A percentile compares a stretch with the other conserved stretches of the same genome.
Conservation (phyloP, 64 coral and sea anemone genomes). For the Hydrozoanthus tunicans region DNA sequence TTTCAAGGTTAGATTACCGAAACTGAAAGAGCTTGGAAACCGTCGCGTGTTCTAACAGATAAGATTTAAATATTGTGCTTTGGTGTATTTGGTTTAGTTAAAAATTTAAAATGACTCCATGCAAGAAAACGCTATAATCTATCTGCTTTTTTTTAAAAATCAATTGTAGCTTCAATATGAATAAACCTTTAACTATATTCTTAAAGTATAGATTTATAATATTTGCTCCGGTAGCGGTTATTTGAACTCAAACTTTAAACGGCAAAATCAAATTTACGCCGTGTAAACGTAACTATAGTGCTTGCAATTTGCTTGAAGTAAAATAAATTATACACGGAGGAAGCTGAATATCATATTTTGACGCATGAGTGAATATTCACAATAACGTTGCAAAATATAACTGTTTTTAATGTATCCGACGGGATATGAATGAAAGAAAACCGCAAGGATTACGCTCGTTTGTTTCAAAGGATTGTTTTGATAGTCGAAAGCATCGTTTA, state of each 20-base stretch:
- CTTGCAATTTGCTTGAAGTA: not conserved
- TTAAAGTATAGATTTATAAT: conserved; percentile 11
- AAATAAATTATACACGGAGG: not conserved
- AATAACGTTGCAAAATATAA: not conserved
- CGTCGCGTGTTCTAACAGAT: conserved; percentile 16
- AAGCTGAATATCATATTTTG: not conserved
- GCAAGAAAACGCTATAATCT: not conserved
- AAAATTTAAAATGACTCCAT: conserved; percentile 5
- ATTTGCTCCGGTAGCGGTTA: not conserved
- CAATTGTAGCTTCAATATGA: not conserved
- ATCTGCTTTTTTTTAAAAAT: not conserved
- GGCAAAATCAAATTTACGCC: conserved; percentile 19
- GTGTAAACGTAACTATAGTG: conserved; percentile 22
- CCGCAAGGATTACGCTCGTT: conserved; percentile 23
- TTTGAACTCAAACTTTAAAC: conserved; percentile 4
- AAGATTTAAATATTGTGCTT: conserved; percentile 43
- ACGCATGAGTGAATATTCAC: not conserved
- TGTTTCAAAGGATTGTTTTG: conserved; percentile 57
- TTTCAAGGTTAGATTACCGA: conserved; percentile 74
- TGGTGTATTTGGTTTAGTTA: conserved; percentile 47
- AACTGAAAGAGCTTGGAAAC: not conserved
- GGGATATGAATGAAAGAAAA: not conserved
- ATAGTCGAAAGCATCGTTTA: conserved; percentile 33
- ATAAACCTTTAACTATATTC: not conserved
- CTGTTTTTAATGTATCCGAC: not conserved